A percentile compares a stretch with the other conserved stretches of the same genome.
These are phyloP conservation scores for Euborellia annulipes DNA, from an alignment of 1,140 invertebrate genomes.

Conservation along the genomic window DNA sequence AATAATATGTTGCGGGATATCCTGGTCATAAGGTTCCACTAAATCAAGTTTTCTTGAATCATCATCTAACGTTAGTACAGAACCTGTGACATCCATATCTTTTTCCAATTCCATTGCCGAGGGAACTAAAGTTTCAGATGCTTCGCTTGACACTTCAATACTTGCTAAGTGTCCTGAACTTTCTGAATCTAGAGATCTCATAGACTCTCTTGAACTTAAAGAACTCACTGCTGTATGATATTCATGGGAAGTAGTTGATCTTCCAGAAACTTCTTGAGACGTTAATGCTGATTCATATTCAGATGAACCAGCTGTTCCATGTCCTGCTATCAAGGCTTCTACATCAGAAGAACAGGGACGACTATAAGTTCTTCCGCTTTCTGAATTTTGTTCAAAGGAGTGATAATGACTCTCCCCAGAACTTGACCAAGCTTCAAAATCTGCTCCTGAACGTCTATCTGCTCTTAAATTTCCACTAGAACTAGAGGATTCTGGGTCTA, in stretches of 20 bases:
- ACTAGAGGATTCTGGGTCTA: slow-evolving; percentile 1
- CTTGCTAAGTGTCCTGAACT: slow-evolving; percentile 75
- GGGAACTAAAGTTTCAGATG: slow-evolving; percentile 76
- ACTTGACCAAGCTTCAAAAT: slow-evolving; percentile 62
- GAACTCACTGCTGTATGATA: slow-evolving; percentile 71
- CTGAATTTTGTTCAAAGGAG: slow-evolving; percentile 60
- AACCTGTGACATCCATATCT: slow-evolving; percentile 21
- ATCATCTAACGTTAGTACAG: slow-evolving; percentile 16
- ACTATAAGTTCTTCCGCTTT: slow-evolving; percentile 44
- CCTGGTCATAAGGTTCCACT: slow-evolving; percentile 36
- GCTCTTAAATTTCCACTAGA: slow-evolving; percentile 28
- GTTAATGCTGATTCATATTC: slow-evolving; percentile 79
- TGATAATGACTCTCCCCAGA: slow-evolving; percentile 81
- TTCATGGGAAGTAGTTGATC: slow-evolving; percentile 57
- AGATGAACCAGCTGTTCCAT: slow-evolving; percentile 37
- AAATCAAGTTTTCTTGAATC: slow-evolving; percentile 14
- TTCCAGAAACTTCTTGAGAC: slow-evolving; percentile 55
- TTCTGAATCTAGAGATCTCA: slow-evolving; percentile 75
- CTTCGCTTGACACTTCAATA: slow-evolving; percentile 67
- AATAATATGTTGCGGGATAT: slow-evolving; percentile 27
- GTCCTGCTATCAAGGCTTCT: slow-evolving; percentile 48
- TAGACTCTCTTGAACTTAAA: slow-evolving; percentile 70
- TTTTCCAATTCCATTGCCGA: slow-evolving; percentile 40
- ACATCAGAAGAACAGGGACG: slow-evolving; percentile 74
- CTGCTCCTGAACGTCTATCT: slow-evolving; percentile 45